phyloP scores from a whole-genome alignment of 2,797 vertebrate species.

The Rhabdophis nuchalis region DNA sequence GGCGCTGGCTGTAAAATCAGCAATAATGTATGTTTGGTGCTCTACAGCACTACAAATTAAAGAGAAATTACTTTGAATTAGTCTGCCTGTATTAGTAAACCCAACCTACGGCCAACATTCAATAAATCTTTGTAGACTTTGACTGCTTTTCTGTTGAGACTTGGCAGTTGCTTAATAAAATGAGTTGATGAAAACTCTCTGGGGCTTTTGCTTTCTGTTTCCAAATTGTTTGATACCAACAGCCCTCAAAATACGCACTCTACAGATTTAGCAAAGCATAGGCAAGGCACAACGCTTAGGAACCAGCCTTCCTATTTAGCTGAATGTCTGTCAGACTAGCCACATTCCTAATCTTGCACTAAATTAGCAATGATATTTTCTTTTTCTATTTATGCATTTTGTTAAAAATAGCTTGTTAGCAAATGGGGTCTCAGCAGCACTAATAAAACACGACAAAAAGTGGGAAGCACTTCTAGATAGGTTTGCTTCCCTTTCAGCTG shows the following conservation, averaged over 20 bases:
- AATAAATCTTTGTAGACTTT: neutral
- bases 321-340: neutral
- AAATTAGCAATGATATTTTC: neutral
- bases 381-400: neutral
- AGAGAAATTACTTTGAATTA: constrained; percentile 2
- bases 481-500: neutral
- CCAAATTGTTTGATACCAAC: neutral
- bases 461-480: neutral
- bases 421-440: neutral
- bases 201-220: neutral
- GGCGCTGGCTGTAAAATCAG: neutral
- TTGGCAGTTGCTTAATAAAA: neutral
- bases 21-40: neutral
- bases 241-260: neutral
- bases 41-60: constrained; percentile 24
- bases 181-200: constrained; percentile 3
- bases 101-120: neutral
- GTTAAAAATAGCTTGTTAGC: neutral
- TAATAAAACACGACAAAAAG: neutral
- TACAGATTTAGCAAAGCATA: neutral
- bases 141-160: constrained; percentile 5
- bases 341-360: neutral
- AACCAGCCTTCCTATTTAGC: neutral
- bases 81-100: constrained; percentile 3
- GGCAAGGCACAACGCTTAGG: neutral